Conservation (phyloP, 2,888 invertebrate species). For the Drosophila demipolita region DNA sequence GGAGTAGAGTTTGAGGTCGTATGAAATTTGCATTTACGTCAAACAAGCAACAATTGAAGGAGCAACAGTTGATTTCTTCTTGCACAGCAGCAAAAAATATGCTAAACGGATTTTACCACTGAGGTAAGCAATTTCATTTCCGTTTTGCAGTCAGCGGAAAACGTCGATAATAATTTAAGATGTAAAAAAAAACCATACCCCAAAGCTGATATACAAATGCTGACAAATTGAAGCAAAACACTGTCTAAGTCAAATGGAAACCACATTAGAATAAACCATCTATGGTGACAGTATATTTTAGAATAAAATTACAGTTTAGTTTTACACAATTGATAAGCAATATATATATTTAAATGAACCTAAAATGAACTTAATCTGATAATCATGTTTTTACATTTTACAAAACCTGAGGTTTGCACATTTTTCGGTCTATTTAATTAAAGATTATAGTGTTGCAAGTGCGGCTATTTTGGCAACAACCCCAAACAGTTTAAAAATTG, state of each 20-base stretch:
- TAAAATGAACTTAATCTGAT: not conserved
- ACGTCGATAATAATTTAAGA: not conserved
- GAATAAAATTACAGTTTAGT: not conserved
- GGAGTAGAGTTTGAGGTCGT: not conserved
- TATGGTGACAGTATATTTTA: not conserved
- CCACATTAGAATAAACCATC: not conserved
- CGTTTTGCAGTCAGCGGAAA: conserved; percentile 3
- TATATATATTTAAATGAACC: not conserved
- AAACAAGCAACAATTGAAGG: conserved; percentile 27
- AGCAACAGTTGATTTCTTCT: conserved; percentile 36
- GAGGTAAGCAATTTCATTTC: conserved; percentile 56
- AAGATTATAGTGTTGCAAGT: conserved; percentile 14
- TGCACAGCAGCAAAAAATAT: conserved; percentile 26
- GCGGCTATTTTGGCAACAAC: conserved; percentile 21
- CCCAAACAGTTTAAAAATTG: conserved; percentile 44
- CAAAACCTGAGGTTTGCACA: not conserved
- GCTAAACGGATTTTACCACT: conserved; percentile 23
- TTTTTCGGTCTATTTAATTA: conserved; percentile 9
- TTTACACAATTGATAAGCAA: not conserved
- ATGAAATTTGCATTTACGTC: conserved; percentile 25
- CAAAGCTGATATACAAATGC: not conserved
- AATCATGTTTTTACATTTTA: not conserved
- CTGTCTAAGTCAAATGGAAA: not conserved
- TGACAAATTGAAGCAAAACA: not conserved
- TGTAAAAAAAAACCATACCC: not conserved